Evolutionary conservation across 2,797 vertebrate species (phyloP), one percentile per base, ranked within the genome.

Genomic region (Neoniphon sammara): DNA sequence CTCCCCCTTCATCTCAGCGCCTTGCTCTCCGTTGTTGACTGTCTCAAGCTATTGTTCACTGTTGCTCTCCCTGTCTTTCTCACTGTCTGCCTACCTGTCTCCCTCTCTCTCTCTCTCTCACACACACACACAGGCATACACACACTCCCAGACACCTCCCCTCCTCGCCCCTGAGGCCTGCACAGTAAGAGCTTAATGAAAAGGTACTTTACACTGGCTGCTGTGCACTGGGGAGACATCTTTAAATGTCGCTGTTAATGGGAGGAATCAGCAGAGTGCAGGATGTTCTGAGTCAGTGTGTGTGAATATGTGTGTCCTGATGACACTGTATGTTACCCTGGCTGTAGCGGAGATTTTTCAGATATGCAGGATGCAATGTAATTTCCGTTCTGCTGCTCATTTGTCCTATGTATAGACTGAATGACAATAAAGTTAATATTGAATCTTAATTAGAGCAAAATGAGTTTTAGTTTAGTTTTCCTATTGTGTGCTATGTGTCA

Each of bases 131-230:
- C 20, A 65, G 23, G 30, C 54, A 76, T 14, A 77, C 56, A 69
- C 71, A 62, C 72, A 66, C 78, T 76, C 42, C 34, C 56, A 73
- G 62, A 52, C 81, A 78, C 69, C 77, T 82, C 71, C 66, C 70
- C 62, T 74, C 8, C 53, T 70, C 78, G 70, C 84, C 86, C 86
- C 73, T 25, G 80, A 86, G 90, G 87, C 84, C 77, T 66, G 71
- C 81, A 91, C 89, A 89, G 84, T 87, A 87, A 88, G 81, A 77
- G 80, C 88, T 88, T 91, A 91, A 92, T 92, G 91, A 91, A 92
- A 91, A 91, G 88, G 83, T 90, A 90, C 89, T 92, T 87, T 87
- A 89, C 85, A 78, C 83, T 78, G 74, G 82, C 77, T 67, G 79
- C 62, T 60, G 69, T 86, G 81, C 87, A 77, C 82, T 68, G 50